phyloP scores from a whole-genome alignment of 2,888 invertebrate genomes.

The Arctia plantaginis region DNA sequence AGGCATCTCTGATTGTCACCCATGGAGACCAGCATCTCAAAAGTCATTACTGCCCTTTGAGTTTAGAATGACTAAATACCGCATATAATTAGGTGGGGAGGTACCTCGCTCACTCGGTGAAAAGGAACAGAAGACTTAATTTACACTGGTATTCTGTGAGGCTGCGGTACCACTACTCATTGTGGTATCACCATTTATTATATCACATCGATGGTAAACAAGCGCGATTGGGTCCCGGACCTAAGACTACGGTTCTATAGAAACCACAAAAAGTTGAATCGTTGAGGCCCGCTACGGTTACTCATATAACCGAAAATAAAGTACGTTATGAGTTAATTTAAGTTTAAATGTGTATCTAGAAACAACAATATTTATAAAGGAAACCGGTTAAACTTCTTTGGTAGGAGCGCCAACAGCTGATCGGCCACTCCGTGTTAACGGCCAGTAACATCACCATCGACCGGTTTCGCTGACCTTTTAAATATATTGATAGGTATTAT shows the following conservation, averaged over 20 bases:
- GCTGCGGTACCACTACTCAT: background rate
- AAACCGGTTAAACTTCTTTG: constrained; percentile 36
- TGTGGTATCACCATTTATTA: background rate
- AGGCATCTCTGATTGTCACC: too few relatives aligned
- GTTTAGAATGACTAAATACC: too few relatives aligned
- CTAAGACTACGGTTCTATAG: background rate
- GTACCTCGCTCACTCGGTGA: too few relatives aligned
- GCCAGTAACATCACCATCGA: constrained; percentile 52
- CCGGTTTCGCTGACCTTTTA: constrained; percentile 59
- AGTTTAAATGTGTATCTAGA: constrained; percentile 33
- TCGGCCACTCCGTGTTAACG: constrained; percentile 63
- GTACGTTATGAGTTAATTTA: constrained; percentile 44
- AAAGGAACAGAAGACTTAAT: background rate
- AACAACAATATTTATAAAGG: constrained; percentile 27
- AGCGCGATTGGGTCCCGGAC: background rate
- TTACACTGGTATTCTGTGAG: background rate
- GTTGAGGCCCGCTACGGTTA: background rate
- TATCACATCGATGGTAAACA: too few relatives aligned
- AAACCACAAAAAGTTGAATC: background rate
- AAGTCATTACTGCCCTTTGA: too few relatives aligned
- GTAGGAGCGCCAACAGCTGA: constrained; percentile 65
- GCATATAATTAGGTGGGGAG: too few relatives aligned
- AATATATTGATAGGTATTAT: constrained; percentile 48
- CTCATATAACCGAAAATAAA: constrained; percentile 20
- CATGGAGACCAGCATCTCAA: too few relatives aligned